Base-by-base conservation (phyloP, 92 coral and sea anemone species). In the Metridium senile region DNA sequence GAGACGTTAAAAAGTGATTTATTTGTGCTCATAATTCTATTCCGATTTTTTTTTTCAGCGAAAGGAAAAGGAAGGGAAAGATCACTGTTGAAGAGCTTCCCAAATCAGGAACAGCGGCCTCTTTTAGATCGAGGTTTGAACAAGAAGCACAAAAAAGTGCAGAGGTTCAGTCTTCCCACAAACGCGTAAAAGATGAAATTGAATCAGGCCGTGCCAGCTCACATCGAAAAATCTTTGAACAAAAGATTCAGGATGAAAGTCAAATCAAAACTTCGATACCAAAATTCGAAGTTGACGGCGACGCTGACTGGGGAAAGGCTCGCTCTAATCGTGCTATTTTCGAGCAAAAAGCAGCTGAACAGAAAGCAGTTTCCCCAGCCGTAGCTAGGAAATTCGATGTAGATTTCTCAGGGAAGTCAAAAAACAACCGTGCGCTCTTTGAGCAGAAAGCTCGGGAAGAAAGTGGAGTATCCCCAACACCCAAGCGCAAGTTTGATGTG, bases 391-490 rank as follows among this genome's bases (percentile, higher is more conserved):
- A 89, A 33, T 82, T 89, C 18, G 89, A 82, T 43, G 82, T 71
- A 4, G 93, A 88, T n/a, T 82, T 87, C 63, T 74, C 87, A 11
- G 97, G 93, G 6, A 91, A 91, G 58, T 90, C 97, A 17, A 75
- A 74, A 26, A 82, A 88, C 33, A 88, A 78, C 54, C 86, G 88
- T 11, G 85, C 83, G 35, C 46, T 89, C 43, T 91, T 91, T 80
- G 97, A 91, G 61, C 86, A 76, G 65, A 82, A 81, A 26, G 91
- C 85, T 4, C 74, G 81, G 33, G 93, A 91, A 77, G 84, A 85
- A 39, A 30, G 74, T 25, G 85, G 61, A 16, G 65, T 76, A 4
- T 86, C 92, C 1, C 87, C 93, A 13, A 34, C 31, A 0, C 72
- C 82, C 4, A 72, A 88, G 51, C 72, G 92, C 27, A 88, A 80